Conservation (phyloP, 2,888 invertebrate species). For the Tholera decimalis region DNA sequence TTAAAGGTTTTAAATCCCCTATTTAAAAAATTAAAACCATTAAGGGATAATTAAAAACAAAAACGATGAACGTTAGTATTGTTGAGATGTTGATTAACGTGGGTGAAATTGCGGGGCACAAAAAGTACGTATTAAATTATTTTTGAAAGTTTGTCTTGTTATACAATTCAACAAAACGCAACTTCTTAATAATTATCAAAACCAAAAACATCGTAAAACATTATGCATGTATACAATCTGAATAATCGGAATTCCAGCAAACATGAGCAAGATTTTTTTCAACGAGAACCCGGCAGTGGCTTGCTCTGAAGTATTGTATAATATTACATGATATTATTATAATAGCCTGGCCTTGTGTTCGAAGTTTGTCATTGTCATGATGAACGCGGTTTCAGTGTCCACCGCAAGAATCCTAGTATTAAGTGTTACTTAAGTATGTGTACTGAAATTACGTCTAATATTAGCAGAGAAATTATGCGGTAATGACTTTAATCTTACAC, state of each 20-base stretch:
- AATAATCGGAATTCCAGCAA: conserved; percentile 42
- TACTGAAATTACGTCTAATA: conserved; percentile 22
- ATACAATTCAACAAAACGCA: background rate
- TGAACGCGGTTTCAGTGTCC: conserved; percentile 93
- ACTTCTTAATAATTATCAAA: background rate
- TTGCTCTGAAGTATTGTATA: conserved; percentile 43
- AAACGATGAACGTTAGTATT: too few species aligned
- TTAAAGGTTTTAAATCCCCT: too few species aligned
- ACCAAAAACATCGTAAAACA: conserved; percentile 12
- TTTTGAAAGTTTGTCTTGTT: background rate
- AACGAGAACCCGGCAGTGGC: conserved; percentile 54
- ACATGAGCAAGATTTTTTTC: conserved; percentile 50
- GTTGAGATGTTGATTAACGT: too few species aligned
- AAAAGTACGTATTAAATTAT: too few species aligned
- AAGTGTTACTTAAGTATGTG: conserved; percentile 28
- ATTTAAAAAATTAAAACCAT: too few species aligned
- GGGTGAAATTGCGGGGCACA: too few species aligned
- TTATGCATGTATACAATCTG: conserved; percentile 20
- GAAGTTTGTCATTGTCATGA: conserved; percentile 95
- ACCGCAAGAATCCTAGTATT: conserved; percentile 24
- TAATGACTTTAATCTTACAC: conserved; percentile 12
- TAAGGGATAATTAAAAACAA: too few species aligned
- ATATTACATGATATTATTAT: conserved; percentile 39
- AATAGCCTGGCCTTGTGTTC: conserved; percentile 91
- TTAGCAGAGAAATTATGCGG: background rate